Evolutionary conservation across 2,888 invertebrate species (phyloP).

Genomic region (Eupeodes latifasciatus): DNA sequence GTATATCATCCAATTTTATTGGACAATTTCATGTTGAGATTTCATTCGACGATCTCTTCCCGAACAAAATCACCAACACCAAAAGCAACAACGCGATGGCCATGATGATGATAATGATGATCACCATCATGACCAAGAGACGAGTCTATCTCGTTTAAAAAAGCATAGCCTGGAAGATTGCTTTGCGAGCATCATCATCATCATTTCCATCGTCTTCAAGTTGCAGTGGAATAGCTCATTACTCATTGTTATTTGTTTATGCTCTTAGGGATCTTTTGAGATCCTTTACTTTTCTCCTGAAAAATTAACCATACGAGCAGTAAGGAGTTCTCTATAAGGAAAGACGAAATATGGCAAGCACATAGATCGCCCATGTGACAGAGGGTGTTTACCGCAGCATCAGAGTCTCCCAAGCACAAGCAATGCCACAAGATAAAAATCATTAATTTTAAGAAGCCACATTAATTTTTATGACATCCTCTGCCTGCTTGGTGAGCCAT

Average conservation of each 20-base stretch:
- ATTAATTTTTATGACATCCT: constrained; percentile 76
- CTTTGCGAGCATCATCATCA: constrained; percentile 54
- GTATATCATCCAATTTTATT: constrained; percentile 74
- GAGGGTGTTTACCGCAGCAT: constrained; percentile 59
- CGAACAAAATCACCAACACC: not conserved
- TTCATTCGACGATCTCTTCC: constrained; percentile 51
- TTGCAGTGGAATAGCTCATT: constrained; percentile 67
- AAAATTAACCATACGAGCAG: constrained; percentile 47
- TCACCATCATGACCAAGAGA: constrained; percentile 46
- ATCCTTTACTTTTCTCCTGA: constrained; percentile 43
- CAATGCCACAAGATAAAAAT: constrained; percentile 74
- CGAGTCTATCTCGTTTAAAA: constrained; percentile 3
- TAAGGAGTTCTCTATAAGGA: not conserved
- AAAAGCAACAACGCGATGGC: constrained; percentile 17
- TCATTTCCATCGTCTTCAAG: constrained; percentile 2
- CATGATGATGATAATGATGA: not conserved
- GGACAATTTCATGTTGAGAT: constrained; percentile 73
- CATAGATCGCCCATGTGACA: constrained; percentile 66
- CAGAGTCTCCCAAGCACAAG: constrained; percentile 19
- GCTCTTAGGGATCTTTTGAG: constrained; percentile 56
- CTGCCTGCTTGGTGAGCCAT: constrained; percentile 36
- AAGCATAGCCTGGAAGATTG: not conserved
- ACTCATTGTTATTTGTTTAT: constrained; percentile 76
- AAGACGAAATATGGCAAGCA: constrained; percentile 43
- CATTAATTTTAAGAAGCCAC: constrained; percentile 76